Conservation (phyloP, 2,113 vertebrate genomes). For the Callionymus lyra region DNA sequence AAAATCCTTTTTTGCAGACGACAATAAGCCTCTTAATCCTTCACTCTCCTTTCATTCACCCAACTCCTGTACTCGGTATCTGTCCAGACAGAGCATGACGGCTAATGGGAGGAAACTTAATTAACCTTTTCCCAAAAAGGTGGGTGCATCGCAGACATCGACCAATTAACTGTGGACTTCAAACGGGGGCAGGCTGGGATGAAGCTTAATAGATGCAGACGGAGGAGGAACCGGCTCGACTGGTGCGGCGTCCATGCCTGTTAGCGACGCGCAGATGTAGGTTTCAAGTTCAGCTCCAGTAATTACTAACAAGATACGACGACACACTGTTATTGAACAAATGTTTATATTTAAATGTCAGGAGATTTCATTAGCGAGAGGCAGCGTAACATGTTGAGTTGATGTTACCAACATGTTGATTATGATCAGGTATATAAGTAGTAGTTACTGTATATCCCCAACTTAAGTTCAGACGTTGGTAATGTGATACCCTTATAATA, state of each 20-base stretch:
- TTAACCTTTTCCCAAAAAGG: constrained; percentile 53
- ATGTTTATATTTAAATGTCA: no score
- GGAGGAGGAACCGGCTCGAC: constrained; percentile 11
- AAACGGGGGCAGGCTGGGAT: constrained; percentile 21
- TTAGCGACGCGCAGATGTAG: no score
- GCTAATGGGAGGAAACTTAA: constrained; percentile 37
- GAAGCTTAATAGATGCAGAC: constrained; percentile 13
- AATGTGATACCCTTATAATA: no score
- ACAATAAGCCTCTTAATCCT: neutral
- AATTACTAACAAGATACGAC: no score
- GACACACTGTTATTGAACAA: no score
- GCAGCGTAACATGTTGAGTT: no score
- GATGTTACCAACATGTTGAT: no score
- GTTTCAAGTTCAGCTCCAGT: no score
- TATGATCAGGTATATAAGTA: no score
- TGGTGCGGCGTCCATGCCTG: constrained; percentile 1
- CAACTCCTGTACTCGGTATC: neutral
- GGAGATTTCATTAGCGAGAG: no score
- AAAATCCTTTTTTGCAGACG: neutral
- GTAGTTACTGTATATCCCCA: no score
- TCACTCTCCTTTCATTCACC: neutral
- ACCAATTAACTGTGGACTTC: constrained; percentile 44
- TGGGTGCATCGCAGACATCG: constrained; percentile 30
- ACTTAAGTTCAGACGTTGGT: no score
- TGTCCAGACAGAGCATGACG: constrained; percentile 19